Evolutionary conservation across 1,140 invertebrate species (phyloP).

Genomic region (Drosophila arizonae): DNA sequence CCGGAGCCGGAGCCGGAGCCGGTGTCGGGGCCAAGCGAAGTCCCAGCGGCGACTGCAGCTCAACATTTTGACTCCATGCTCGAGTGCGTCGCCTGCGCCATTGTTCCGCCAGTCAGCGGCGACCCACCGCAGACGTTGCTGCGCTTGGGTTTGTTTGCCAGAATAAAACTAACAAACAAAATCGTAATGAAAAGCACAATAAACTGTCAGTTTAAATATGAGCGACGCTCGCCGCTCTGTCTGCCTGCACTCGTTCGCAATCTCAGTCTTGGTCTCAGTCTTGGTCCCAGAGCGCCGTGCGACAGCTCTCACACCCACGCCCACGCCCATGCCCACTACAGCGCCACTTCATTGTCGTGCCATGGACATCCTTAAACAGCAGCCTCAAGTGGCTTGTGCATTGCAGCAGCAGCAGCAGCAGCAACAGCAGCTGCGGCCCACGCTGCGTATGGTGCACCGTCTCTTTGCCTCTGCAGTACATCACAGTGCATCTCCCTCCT

Average conservation of each 20-base stretch:
- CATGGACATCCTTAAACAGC: slow-evolving; percentile 39
- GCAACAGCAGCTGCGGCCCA: slow-evolving; percentile 9
- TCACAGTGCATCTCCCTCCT: too few relatives aligned
- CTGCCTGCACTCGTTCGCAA: slow-evolving; percentile 7
- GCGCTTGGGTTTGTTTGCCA: slow-evolving; percentile 56
- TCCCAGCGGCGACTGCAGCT: slow-evolving; percentile 43
- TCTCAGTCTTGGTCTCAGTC: not conserved
- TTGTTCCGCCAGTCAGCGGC: slow-evolving; percentile 24
- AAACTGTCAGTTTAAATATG: slow-evolving; percentile 81
- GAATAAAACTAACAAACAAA: slow-evolving; percentile 69
- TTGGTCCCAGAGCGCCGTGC: not conserved
- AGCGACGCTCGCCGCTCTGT: slow-evolving; percentile 41
- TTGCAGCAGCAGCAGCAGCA: slow-evolving; percentile 33
- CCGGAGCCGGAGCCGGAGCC: too few relatives aligned
- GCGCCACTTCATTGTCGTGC: slow-evolving; percentile 45
- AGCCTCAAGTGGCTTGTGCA: slow-evolving; percentile 54
- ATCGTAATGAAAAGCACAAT: slow-evolving; percentile 80
- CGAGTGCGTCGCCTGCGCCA: slow-evolving; percentile 40
- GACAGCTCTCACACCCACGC: slow-evolving; percentile 17
- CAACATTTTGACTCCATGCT: slow-evolving; percentile 52
- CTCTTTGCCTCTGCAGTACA: slow-evolving; percentile 12
- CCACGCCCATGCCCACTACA: not conserved
- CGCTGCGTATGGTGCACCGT: slow-evolving; percentile 17
- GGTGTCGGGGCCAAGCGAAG: slow-evolving; percentile 14
- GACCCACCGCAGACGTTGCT: slow-evolving; percentile 1